These are phyloP conservation scores for Microcebus murinus DNA, from an alignment of 2,113 vertebrate species.

Conservation along the genomic window DNA sequence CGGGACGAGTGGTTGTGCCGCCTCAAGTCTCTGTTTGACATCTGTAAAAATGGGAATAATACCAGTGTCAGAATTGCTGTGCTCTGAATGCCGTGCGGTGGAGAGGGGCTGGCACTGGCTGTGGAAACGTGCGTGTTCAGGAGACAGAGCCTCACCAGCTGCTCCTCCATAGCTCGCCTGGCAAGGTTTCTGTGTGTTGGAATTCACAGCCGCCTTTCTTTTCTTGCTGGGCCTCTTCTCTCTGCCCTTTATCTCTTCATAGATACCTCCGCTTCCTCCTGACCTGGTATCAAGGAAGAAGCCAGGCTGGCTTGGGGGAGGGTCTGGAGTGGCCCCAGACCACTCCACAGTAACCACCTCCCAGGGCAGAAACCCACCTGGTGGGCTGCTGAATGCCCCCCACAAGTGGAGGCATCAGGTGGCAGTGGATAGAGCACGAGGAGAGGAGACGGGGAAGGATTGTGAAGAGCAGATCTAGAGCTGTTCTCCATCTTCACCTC, in stretches of 20 bases:
- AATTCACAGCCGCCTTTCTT: background rate
- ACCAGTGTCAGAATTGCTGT: background rate
- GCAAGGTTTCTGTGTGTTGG: background rate
- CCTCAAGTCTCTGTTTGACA: background rate
- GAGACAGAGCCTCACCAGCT: background rate
- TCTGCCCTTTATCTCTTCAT: background rate
- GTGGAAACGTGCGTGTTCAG: background rate
- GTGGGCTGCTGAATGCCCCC: background rate
- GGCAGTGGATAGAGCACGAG: background rate
- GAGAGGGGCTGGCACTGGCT: background rate
- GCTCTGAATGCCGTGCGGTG: background rate
- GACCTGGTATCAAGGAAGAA: background rate
- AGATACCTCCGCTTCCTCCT: background rate
- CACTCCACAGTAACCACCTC: background rate
- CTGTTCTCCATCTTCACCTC: background rate
- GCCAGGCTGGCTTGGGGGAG: background rate
- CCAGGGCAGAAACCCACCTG: background rate
- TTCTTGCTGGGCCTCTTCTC: background rate
- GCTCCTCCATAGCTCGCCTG: background rate
- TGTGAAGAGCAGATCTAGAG: background rate
- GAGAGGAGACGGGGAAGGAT: background rate
- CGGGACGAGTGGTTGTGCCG: background rate
- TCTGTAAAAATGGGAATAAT: background rate
- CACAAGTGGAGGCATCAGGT: rapidly evolving
- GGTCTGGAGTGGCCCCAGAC: background rate